A percentile compares a stretch with the other conserved stretches of the same genome.
These are phyloP conservation scores for Phodopus roborovskii DNA, from an alignment of 2,113 vertebrate genomes.

Conservation along the genomic window DNA sequence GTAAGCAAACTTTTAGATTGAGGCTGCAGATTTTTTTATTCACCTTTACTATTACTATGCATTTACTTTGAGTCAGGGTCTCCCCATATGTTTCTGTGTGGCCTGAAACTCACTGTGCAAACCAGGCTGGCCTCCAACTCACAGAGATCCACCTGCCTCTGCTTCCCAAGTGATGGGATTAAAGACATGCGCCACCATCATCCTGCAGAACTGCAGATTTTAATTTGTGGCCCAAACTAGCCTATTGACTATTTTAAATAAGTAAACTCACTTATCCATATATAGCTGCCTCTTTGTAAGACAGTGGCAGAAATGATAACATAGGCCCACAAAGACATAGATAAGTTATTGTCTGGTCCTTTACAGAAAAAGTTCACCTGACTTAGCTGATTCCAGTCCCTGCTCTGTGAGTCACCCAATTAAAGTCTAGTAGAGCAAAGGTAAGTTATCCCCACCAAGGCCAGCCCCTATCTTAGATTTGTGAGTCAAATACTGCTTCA, in stretches of 20 bases:
- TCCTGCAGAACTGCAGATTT: neutral
- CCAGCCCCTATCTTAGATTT: constrained; percentile 5
- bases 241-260: neutral
- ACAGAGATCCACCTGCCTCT: neutral
- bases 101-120: neutral
- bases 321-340: neutral
- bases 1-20: neutral
- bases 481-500: neutral
- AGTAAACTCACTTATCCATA: constrained; percentile 22
- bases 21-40: neutral
- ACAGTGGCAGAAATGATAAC: neutral
- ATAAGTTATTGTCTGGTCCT: constrained; percentile 1
- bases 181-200: neutral
- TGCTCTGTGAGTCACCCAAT: neutral
- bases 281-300: neutral
- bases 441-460: neutral
- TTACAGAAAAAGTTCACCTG: constrained; percentile 9
- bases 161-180: neutral
- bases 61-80: neutral
- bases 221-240: neutral
- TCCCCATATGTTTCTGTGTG: neutral
- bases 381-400: neutral
- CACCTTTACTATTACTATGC: neutral
- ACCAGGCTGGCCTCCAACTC: neutral
- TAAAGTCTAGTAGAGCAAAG: neutral